Conservation (phyloP, 2,113 vertebrate genomes). For the Chloropsis hardwickii region DNA sequence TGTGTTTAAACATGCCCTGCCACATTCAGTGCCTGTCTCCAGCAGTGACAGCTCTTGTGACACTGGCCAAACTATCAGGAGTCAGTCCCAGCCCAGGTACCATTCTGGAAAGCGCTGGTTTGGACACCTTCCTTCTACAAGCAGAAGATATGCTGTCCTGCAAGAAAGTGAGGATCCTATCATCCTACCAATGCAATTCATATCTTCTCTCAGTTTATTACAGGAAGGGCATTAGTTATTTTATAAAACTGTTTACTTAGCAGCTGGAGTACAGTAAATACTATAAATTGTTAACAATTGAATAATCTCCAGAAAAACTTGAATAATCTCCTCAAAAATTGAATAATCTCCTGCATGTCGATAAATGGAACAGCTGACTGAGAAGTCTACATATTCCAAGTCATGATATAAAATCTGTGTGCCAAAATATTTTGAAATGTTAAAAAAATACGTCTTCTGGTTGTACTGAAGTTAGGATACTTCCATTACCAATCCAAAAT, state of each 20-base stretch:
- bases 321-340: neutral
- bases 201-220: neutral
- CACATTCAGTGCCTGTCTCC: neutral
- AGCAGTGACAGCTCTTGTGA: neutral
- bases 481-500: neutral
- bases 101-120: neutral
- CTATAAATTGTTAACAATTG: neutral
- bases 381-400: neutral
- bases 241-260: neutral
- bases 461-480: neutral
- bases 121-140: neutral
- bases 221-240: neutral
- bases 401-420: neutral
- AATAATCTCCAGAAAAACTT: neutral
- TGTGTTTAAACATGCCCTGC: rapidly evolving
- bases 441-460: neutral
- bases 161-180: neutral
- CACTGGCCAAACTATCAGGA: neutral
- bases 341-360: neutral
- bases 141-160: neutral
- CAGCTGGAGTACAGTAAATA: neutral
- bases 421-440: constrained; percentile 23
- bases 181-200: neutral
- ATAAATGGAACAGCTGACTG: neutral
- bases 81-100: neutral